Conservation (phyloP, 2,113 vertebrate genomes). For the Tonatia bakeri region DNA sequence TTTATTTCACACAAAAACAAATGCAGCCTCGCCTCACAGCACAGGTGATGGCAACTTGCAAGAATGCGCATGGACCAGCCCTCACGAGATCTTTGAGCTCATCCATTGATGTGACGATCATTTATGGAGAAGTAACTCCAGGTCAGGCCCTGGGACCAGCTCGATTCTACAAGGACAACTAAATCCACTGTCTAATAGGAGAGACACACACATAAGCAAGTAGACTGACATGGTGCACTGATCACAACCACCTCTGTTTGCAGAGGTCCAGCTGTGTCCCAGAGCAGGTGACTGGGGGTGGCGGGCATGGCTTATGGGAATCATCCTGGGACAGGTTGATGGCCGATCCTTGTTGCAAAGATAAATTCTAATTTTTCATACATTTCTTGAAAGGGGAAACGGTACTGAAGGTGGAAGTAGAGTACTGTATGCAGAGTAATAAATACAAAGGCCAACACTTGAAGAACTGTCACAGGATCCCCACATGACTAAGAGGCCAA, state of each 20-base stretch:
- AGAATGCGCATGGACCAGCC: not conserved
- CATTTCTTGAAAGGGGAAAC: not conserved
- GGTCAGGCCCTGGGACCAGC: not conserved
- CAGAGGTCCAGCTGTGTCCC: not conserved
- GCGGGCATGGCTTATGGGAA: not conserved
- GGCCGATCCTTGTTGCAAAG: not conserved
- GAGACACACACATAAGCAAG: not conserved
- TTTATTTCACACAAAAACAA: constrained; percentile 26
- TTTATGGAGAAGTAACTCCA: not conserved
- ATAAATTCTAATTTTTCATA: not conserved
- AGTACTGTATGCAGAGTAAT: rapidly evolving
- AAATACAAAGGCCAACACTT: not conserved
- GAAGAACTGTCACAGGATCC: rapidly evolving
- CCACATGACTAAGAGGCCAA: rapidly evolving
- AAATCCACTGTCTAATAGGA: not conserved
- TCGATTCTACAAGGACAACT: not conserved
- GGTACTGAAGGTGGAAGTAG: not conserved
- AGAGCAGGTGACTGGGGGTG: not conserved
- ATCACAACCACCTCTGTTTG: no score
- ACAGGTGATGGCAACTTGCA: not conserved
- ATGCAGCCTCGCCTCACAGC: not conserved
- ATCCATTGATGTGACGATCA: not conserved
- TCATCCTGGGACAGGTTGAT: not conserved
- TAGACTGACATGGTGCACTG: not conserved
- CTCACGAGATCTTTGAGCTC: not conserved